A percentile compares a stretch with the other conserved stretches of the same genome.
These are phyloP conservation scores for Tragelaphus strepsiceros DNA, from an alignment of 2,113 vertebrate genomes.

Conservation along the genomic window DNA sequence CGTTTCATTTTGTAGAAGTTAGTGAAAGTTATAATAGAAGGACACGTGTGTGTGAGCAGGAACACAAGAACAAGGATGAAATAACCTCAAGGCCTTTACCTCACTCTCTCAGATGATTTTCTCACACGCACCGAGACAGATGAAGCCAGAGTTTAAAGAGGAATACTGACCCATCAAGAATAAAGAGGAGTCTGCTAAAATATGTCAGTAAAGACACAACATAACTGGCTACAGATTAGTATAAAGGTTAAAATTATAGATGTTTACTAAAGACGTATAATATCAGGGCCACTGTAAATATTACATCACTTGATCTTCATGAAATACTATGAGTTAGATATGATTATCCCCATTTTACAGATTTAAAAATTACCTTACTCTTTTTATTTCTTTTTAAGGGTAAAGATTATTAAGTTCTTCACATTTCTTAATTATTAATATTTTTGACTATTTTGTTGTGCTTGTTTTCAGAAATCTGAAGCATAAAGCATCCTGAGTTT, in stretches of 20 bases:
- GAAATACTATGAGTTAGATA: neutral
- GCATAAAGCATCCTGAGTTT: neutral
- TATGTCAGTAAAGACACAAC: rapidly evolving
- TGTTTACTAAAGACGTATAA: rapidly evolving
- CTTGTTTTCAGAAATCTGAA: neutral
- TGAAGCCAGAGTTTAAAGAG: rapidly evolving
- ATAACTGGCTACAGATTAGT: rapidly evolving
- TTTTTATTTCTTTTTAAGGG: neutral
- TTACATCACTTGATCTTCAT: neutral
- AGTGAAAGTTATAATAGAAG: rapidly evolving
- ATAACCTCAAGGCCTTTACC: rapidly evolving
- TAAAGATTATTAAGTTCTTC: neutral
- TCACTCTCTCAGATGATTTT: neutral
- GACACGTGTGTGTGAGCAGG: rapidly evolving
- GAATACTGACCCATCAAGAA: rapidly evolving
- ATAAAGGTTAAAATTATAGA: rapidly evolving
- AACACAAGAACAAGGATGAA: rapidly evolving
- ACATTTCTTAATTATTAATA: neutral
- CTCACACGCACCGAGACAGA: rapidly evolving
- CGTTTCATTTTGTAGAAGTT: rapidly evolving
- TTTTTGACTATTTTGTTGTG: neutral
- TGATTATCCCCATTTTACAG: neutral
- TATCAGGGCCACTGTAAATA: rapidly evolving
- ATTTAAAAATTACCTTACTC: neutral
- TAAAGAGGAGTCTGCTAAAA: no score